These are phyloP conservation scores for Hozukius guyotensis DNA, from an alignment of 2,797 vertebrate genomes.

Conservation along the genomic window DNA sequence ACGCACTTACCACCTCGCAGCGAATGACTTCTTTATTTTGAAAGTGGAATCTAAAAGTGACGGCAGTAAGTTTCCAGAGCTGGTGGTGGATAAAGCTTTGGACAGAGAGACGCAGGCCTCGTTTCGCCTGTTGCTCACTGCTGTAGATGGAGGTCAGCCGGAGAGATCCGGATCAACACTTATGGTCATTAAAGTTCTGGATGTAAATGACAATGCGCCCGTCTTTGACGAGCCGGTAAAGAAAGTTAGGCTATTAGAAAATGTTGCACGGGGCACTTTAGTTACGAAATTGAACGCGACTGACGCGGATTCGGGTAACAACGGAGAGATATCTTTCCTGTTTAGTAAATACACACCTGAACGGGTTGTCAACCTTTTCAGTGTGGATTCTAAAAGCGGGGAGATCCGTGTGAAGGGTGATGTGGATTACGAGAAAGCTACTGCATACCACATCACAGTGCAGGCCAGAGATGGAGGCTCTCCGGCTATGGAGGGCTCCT, in stretches of 20 bases:
- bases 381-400: slow-evolving; percentile 88
- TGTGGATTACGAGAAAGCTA: slow-evolving; percentile 90
- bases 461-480: slow-evolving; percentile 91
- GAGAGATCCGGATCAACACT: slow-evolving; percentile 89
- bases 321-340: slow-evolving; percentile 89
- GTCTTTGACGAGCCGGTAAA: slow-evolving; percentile 86
- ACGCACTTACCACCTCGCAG: slow-evolving; percentile 88
- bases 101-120: slow-evolving; percentile 90
- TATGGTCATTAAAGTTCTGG: slow-evolving; percentile 88
- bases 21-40: slow-evolving; percentile 88
- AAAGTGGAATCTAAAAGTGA: slow-evolving; percentile 91
- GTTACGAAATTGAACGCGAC: slow-evolving; percentile 91
- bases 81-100: slow-evolving; percentile 90
- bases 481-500: slow-evolving; percentile 94
- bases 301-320: slow-evolving; percentile 90
- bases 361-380: slow-evolving; percentile 84
- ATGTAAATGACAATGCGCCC: slow-evolving; percentile 95
- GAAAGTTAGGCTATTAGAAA: slow-evolving; percentile 88
- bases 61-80: slow-evolving; percentile 92
- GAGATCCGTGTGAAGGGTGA: slow-evolving; percentile 87
- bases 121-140: slow-evolving; percentile 90
- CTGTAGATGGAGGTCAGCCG: slow-evolving; percentile 91
- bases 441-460: slow-evolving; percentile 89
- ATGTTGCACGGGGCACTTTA: slow-evolving; percentile 87
- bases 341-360: slow-evolving; percentile 92